Base-by-base conservation (phyloP, 2,113 vertebrate species). In the Upupa epops region DNA sequence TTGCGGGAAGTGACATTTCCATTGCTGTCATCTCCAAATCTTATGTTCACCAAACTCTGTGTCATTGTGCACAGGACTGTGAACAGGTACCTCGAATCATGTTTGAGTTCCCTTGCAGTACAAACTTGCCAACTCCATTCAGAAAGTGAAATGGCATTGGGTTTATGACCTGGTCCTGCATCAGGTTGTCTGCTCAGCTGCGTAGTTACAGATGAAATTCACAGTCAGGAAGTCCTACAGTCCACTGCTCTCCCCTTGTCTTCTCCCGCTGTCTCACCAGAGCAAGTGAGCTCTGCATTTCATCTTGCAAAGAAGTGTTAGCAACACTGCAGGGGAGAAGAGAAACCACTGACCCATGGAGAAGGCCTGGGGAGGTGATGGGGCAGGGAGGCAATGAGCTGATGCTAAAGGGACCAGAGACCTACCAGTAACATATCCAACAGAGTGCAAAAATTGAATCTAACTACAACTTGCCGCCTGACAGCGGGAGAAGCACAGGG, bases 51-150 rank as follows among this genome's bases (percentile, higher is more conserved):
- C 59, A 28, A 58, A 73, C 37, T 83, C 36, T 45, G 42, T 22
- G 18, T 36, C 4, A 4, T n/a, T 17, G 20, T 45, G 46, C 32
- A 10, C 0, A 0, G 29, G 40, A 17, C 42, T 10, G 2, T 66
- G 60, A 54, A 19, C 52, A 32, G 40, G 34, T n/a, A 17, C 17
- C 5, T 2, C 46, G 36, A 56, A 73, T 69, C 0, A 0, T 29
- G 3, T 37, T 12, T 69, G 69, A 76, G 20, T 14, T 77, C 26
- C 26, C 31, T 26, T 19, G 18, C 31, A 40, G 24, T 24, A 45
- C 14, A 20, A 5, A 70, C 32, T 46, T 40, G 31, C 31, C 40
- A 45, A n/a, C 46, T 77, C 0, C 0, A 9, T n/a, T 73, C 51
- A 74, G 48, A 58, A 79, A 49, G 31, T 49, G 6, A 45, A 15